These are phyloP conservation scores for Elymnias hypermnestra DNA, from an alignment of 1,140 invertebrate genomes.

Conservation along the genomic window DNA sequence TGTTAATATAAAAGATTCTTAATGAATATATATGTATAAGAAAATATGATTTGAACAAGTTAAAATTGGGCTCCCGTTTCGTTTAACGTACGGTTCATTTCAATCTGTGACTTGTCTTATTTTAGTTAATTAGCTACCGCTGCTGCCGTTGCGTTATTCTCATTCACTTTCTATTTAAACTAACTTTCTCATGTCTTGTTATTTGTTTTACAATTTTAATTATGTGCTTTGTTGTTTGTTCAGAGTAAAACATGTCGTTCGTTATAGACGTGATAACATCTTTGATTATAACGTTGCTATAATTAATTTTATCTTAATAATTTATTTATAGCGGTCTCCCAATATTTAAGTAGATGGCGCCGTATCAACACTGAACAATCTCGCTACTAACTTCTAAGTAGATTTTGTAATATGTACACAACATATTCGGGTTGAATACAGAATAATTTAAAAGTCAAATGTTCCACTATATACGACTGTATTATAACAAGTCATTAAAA, in stretches of 20 bases:
- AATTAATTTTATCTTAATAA: conserved; percentile 2
- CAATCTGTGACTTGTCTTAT: conserved; percentile 48
- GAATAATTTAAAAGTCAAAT: too few relatives aligned
- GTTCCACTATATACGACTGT: too few relatives aligned
- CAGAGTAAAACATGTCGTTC: neutral
- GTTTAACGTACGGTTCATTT: conserved; percentile 32
- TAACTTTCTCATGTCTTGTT: conserved; percentile 8
- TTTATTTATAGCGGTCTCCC: neutral
- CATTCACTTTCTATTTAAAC: conserved; percentile 13
- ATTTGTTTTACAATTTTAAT: conserved; percentile 12
- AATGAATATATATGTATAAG: too few relatives aligned
- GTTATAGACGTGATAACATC: conserved; percentile 1
- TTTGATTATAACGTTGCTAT: neutral
- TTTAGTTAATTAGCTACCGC: conserved; percentile 30
- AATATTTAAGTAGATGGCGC: neutral
- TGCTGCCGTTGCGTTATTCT: conserved; percentile 5
- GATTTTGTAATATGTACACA: too few relatives aligned
- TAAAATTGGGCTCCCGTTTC: conserved; percentile 19
- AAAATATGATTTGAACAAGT: conserved; percentile 8
- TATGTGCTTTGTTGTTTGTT: conserved; percentile 8
- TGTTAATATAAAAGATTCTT: too few relatives aligned
- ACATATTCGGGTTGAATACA: too few relatives aligned
- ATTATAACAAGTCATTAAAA: too few relatives aligned
- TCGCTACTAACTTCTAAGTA: neutral
- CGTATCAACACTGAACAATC: too few relatives aligned